Evolutionary conservation across 2,113 vertebrate species (phyloP).

Genomic region (Protomyctophum bolini): DNA sequence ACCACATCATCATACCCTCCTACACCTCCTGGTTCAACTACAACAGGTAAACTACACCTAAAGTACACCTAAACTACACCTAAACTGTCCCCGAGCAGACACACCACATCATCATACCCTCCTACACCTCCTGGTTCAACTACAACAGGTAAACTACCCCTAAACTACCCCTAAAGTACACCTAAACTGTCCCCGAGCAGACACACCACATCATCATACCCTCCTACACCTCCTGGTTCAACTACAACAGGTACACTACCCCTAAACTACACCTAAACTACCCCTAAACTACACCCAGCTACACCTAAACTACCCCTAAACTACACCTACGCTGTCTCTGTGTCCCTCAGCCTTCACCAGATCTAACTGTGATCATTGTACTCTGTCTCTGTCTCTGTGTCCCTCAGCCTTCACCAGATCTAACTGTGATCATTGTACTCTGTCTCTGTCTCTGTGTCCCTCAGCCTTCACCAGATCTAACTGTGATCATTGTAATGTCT

Average conservation of each 20-base stretch:
- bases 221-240: slow-evolving; percentile 88
- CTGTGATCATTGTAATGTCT: no score
- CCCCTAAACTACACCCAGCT: slow-evolving; percentile 44
- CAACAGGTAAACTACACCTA: slow-evolving; percentile 71
- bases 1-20: slow-evolving; percentile 97
- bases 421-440: no score
- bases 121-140: slow-evolving; percentile 81
- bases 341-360: no score
- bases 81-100: slow-evolving; percentile 87
- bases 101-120: slow-evolving; percentile 97
- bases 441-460: no score
- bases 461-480: no score
- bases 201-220: slow-evolving; percentile 98
- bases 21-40: slow-evolving; percentile 84
- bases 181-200: slow-evolving; percentile 80
- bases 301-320: no score
- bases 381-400: no score
- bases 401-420: no score
- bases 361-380: no score
- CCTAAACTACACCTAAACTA: neutral
- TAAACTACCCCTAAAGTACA: neutral
- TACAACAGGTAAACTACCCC: slow-evolving; percentile 71
- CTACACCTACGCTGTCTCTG: no score
- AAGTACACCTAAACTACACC: neutral
- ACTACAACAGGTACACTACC: slow-evolving; percentile 86